These are phyloP conservation scores for Batillaria attramentaria DNA, from an alignment of 1,140 invertebrate species.

Conservation along the genomic window DNA sequence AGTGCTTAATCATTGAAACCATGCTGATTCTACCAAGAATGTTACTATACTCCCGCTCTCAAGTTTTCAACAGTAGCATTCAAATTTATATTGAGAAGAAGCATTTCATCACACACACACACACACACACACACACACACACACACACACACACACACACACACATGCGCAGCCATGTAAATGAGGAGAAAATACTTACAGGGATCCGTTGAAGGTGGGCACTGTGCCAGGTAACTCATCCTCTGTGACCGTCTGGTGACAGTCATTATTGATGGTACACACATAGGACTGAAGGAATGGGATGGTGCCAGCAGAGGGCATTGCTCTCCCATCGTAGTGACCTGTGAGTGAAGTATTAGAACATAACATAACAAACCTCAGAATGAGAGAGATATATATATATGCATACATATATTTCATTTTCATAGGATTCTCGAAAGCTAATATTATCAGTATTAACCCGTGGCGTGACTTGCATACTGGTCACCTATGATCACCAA, in stretches of 20 bases:
- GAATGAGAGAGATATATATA: too few species aligned
- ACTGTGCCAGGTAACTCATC: constrained; percentile 60
- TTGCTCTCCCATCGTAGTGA: constrained; percentile 76
- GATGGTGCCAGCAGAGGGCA: constrained; percentile 77
- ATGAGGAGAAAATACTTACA: constrained; percentile 57
- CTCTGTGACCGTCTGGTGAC: constrained; percentile 66
- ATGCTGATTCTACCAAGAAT: too few species aligned
- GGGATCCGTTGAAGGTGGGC: constrained; percentile 63
- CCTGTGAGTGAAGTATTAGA: constrained; percentile 71
- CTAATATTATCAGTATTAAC: too few species aligned
- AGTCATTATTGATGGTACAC: constrained; percentile 77
- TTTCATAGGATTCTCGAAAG: too few species aligned
- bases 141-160: constrained; percentile 2
- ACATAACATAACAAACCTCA: too few species aligned
- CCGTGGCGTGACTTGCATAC: too few species aligned
- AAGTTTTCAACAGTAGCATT: too few species aligned
- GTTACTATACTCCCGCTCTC: too few species aligned
- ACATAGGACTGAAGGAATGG: constrained; percentile 75
- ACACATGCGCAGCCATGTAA: background rate
- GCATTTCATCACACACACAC: background rate
- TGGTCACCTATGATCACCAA: too few species aligned
- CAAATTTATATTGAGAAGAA: too few species aligned
- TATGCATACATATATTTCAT: too few species aligned
- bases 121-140: background rate
- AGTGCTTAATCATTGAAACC: too few species aligned